Conservation (phyloP, 2,888 invertebrate genomes). For the Mythimna impura region DNA sequence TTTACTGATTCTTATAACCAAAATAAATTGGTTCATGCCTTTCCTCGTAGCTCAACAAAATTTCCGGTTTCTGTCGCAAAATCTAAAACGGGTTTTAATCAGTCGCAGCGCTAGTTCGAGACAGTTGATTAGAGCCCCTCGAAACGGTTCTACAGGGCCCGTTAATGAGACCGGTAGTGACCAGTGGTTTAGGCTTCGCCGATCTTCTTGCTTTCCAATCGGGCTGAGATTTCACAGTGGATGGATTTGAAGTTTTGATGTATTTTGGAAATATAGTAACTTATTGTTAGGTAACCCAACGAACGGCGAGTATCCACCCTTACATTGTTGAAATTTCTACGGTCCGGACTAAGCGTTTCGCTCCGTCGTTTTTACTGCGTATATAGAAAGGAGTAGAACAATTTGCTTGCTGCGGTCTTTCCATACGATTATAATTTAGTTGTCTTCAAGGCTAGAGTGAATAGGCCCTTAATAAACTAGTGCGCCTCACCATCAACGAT, state of each 20-base stretch:
- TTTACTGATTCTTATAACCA: not conserved
- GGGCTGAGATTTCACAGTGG: conserved; percentile 7
- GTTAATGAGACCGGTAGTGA: conserved; percentile 57
- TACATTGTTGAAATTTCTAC: no score
- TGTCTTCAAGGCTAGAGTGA: no score
- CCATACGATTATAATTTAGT: no score
- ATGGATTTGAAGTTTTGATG: not conserved
- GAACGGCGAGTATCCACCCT: no score
- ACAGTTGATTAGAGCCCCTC: conserved; percentile 64
- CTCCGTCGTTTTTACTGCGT: no score
- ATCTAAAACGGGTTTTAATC: conserved; percentile 60
- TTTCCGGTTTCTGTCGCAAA: conserved; percentile 13
- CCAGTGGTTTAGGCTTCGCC: conserved; percentile 42
- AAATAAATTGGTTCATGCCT: not conserved
- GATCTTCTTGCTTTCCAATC: conserved; percentile 37
- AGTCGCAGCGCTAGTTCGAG: conserved; percentile 41
- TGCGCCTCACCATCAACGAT: no score
- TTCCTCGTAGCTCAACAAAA: not conserved
- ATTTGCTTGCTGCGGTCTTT: no score
- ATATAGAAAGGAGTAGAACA: no score
- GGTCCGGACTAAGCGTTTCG: no score
- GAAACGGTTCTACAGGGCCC: conserved; percentile 35
- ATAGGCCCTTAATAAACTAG: no score
- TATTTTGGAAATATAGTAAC: not conserved
- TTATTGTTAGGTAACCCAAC: no score